These are phyloP conservation scores for Xenentodon cancila DNA, from an alignment of 2,797 vertebrate species.

Conservation along the genomic window DNA sequence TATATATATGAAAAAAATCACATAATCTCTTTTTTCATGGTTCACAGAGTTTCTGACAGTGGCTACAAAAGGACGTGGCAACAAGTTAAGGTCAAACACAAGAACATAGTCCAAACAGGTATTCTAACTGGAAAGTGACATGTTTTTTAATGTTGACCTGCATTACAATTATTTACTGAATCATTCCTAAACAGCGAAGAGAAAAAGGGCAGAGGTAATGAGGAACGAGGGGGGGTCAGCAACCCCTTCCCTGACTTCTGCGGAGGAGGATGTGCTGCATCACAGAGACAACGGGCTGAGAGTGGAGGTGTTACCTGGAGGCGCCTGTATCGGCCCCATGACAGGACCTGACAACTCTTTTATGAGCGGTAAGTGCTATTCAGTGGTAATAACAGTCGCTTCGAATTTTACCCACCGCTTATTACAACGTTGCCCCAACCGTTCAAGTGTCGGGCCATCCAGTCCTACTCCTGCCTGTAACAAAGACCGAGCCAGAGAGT, in stretches of 20 bases:
- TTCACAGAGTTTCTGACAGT: slow-evolving; percentile 68
- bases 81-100: slow-evolving; percentile 78
- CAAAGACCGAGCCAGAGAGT: slow-evolving; percentile 72
- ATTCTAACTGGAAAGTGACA: background rate
- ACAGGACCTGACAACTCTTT: slow-evolving; percentile 59
- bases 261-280: slow-evolving; percentile 53
- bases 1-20: too few species aligned
- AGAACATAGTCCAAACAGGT: slow-evolving; percentile 78
- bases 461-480: slow-evolving; percentile 67
- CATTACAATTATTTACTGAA: too few species aligned
- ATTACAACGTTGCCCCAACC: background rate
- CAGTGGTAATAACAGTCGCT: background rate
- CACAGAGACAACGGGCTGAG: slow-evolving; percentile 49
- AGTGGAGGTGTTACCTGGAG: slow-evolving; percentile 60
- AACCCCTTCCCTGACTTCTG: slow-evolving; percentile 51
- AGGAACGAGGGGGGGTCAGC: slow-evolving; percentile 42
- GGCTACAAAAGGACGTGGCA: slow-evolving; percentile 76
- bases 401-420: background rate
- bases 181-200: too few species aligned
- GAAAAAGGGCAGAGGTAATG: slow-evolving; percentile 46
- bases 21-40: background rate
- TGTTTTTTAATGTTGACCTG: background rate
- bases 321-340: slow-evolving; percentile 48
- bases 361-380: slow-evolving; percentile 57
- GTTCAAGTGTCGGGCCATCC: slow-evolving; percentile 66